Evolutionary conservation across 2,113 vertebrate species (phyloP).

Genomic region (Sigmodon hispidus): DNA sequence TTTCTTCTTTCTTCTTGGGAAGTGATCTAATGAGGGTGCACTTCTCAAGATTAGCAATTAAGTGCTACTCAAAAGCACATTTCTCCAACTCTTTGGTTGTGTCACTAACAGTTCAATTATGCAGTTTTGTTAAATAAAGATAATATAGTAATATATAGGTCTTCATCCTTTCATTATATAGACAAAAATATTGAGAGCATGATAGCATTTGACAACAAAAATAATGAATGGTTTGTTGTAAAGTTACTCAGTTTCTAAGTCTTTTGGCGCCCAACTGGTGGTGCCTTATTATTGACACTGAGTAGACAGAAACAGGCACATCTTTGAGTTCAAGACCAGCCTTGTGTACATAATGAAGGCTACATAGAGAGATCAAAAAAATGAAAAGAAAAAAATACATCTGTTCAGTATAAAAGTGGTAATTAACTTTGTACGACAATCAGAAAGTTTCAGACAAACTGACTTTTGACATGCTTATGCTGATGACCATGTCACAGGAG

Average conservation of each 20-base stretch:
- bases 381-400: background rate
- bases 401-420: background rate
- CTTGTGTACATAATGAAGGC: background rate
- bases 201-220: background rate
- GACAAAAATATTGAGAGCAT: background rate
- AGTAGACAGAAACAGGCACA: background rate
- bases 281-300: background rate
- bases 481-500: too few relatives aligned
- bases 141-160: background rate
- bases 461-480: too few relatives aligned
- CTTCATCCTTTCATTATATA: background rate
- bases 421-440: constrained; percentile 43
- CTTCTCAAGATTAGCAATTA: background rate
- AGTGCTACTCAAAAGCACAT: background rate
- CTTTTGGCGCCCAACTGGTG: background rate
- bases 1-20: background rate
- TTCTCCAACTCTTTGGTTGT: background rate
- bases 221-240: background rate
- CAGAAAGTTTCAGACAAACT: background rate
- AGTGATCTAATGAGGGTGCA: accelerated
- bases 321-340: background rate
- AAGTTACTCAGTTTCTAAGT: constrained; percentile 17
- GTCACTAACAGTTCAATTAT: background rate
- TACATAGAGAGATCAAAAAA: background rate
- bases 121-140: background rate